phyloP scores from a whole-genome alignment of 2,888 invertebrate genomes.

The Dilophus febrilis region DNA sequence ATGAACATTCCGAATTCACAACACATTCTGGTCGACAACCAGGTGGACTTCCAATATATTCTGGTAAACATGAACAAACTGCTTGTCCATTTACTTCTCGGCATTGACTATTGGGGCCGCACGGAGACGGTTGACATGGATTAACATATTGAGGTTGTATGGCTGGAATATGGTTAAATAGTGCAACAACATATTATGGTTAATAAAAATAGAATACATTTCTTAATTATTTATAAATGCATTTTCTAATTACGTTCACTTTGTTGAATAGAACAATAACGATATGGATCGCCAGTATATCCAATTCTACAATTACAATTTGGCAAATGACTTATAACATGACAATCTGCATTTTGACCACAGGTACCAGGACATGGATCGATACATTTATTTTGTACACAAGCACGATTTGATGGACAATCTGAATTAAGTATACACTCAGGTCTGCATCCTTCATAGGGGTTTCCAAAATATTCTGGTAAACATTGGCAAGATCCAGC shows the following conservation, averaged over 20 bases:
- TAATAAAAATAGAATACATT: too few species aligned
- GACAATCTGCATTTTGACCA: constrained; percentile 52
- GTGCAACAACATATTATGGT: too few species aligned
- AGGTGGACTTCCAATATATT: constrained; percentile 46
- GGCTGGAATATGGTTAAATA: too few species aligned
- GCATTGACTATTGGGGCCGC: constrained; percentile 56
- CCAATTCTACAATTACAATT: constrained; percentile 53
- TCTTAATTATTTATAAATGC: too few species aligned
- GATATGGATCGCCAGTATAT: constrained; percentile 61
- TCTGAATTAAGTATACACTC: constrained; percentile 58
- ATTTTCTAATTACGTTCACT: constrained; percentile 37
- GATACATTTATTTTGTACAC: constrained; percentile 51
- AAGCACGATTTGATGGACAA: constrained; percentile 52
- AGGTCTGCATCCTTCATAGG: constrained; percentile 53
- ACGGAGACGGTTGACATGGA: constrained; percentile 48
- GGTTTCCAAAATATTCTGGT: constrained; percentile 44
- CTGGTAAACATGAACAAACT: constrained; percentile 44
- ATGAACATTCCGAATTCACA: constrained; percentile 46
- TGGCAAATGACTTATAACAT: constrained; percentile 52
- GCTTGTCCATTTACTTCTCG: constrained; percentile 45
- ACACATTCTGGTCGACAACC: constrained; percentile 52
- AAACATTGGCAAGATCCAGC: constrained; percentile 57
- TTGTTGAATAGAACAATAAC: constrained; percentile 36
- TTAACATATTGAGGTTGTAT: constrained; percentile 15
- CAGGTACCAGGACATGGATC: constrained; percentile 62